Conservation (phyloP, 1,140 invertebrate genomes). For the Rhopalosiphum maidis region DNA sequence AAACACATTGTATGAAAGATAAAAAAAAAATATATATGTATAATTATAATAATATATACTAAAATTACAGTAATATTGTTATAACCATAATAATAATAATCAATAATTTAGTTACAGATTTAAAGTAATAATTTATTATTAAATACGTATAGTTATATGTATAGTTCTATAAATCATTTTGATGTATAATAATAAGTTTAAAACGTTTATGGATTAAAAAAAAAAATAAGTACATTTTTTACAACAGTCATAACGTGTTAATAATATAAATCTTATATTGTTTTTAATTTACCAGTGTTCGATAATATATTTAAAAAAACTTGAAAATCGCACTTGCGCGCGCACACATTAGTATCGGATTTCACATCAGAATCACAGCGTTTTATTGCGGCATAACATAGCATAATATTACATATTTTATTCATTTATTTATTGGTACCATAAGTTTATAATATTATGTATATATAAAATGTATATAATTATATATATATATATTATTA, state of each 20-base stretch:
- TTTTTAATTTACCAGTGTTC: background rate
- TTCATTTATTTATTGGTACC: constrained; percentile 29
- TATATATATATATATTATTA: background rate
- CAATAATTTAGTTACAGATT: background rate
- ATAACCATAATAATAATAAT: constrained; percentile 3
- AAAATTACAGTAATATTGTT: constrained; percentile 20
- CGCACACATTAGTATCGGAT: background rate
- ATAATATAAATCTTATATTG: background rate
- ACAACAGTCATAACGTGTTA: background rate
- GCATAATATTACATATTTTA: constrained; percentile 24
- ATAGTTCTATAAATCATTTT: background rate
- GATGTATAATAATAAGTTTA: constrained; percentile 3
- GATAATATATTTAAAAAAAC: background rate
- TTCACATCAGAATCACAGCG: constrained; percentile 41
- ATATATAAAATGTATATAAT: constrained; percentile 43
- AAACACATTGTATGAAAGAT: background rate
- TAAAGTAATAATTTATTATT: constrained; percentile 8
- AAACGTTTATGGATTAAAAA: background rate
- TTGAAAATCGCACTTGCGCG: background rate
- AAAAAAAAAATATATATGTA: background rate
- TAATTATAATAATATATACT: background rate
- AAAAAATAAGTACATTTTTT: constrained; percentile 5
- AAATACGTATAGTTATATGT: background rate
- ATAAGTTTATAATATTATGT: constrained; percentile 50
- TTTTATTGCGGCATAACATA: constrained; percentile 54